A percentile compares a stretch with the other conserved stretches of the same genome.
These are phyloP conservation scores for Sphenopsis melanotis DNA, from an alignment of 2,797 vertebrate genomes.

Conservation along the genomic window DNA sequence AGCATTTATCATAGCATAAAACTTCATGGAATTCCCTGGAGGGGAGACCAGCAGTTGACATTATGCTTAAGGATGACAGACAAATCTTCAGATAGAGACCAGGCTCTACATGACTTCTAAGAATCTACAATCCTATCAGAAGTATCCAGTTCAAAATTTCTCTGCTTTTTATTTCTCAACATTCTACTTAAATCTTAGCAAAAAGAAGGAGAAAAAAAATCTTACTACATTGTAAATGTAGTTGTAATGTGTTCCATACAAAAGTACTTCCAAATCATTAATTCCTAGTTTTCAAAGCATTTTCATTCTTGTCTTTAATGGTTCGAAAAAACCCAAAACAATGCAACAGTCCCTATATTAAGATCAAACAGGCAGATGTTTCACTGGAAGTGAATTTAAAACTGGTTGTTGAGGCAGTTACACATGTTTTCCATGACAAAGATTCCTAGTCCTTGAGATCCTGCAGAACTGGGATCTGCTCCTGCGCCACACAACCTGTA, in stretches of 20 bases:
- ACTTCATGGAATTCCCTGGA: constrained; percentile 20
- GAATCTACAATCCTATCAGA: background rate
- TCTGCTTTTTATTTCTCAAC: background rate
- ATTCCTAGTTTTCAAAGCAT: background rate
- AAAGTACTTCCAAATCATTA: background rate
- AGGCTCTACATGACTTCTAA: background rate
- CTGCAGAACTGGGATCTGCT: background rate
- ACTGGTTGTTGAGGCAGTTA: background rate
- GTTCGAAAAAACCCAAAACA: background rate
- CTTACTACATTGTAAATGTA: background rate
- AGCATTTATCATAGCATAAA: background rate
- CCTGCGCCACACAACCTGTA: background rate
- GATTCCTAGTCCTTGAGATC: background rate
- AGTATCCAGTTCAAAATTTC: background rate
- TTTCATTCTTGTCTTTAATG: background rate
- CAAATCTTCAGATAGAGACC: background rate
- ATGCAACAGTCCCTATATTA: background rate
- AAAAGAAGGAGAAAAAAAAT: background rate
- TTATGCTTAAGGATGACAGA: background rate
- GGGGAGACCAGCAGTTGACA: background rate
- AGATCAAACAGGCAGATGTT: background rate
- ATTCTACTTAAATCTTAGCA: background rate
- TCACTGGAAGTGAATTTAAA: background rate
- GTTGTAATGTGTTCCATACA: background rate
- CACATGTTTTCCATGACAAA: background rate